phyloP scores from a whole-genome alignment of 2,888 invertebrate genomes.

The Julus scandinavius region DNA sequence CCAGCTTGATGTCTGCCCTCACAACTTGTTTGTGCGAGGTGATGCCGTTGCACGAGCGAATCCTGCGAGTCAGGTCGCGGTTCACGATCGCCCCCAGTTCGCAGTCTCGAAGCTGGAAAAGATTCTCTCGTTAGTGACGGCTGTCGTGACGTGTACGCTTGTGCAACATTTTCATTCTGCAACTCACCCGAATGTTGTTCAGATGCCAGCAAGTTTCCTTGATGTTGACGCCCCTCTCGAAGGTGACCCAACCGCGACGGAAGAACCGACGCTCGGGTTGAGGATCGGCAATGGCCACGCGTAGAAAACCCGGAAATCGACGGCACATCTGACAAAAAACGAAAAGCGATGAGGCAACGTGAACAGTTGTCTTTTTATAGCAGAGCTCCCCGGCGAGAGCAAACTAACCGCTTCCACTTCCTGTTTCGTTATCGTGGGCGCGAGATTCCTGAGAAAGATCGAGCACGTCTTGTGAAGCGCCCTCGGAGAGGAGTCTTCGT shows the following conservation, averaged over 20 bases:
- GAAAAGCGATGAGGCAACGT: background rate
- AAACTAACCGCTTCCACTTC: slow-evolving; percentile 91
- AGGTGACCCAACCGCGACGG: slow-evolving; percentile 98
- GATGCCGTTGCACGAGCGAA: slow-evolving; percentile 90
- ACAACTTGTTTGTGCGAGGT: slow-evolving; percentile 89
- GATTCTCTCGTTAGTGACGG: background rate
- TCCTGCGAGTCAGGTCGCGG: slow-evolving; percentile 92
- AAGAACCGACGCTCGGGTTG: slow-evolving; percentile 96
- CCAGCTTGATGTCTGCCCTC: slow-evolving; percentile 89
- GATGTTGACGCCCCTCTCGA: slow-evolving; percentile 95
- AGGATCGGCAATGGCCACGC: slow-evolving; percentile 97
- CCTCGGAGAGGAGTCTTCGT: slow-evolving; percentile 57
- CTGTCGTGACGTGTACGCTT: no score
- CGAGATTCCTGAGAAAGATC: slow-evolving; percentile 94
- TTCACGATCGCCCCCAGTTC: slow-evolving; percentile 97
- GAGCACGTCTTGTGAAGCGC: slow-evolving; percentile 93
- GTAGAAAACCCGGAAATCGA: slow-evolving; percentile 90
- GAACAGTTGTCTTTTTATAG: background rate
- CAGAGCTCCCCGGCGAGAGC: background rate
- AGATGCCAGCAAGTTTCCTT: slow-evolving; percentile 99
- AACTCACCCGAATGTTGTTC: slow-evolving; percentile 85
- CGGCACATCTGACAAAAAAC: slow-evolving; percentile 77
- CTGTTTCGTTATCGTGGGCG: slow-evolving; percentile 94
- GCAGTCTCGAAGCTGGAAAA: slow-evolving; percentile 80
- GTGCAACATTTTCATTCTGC: background rate